These are phyloP conservation scores for Psix sp. DNA, from an alignment of 1,140 invertebrate genomes.

Conservation along the genomic window DNA sequence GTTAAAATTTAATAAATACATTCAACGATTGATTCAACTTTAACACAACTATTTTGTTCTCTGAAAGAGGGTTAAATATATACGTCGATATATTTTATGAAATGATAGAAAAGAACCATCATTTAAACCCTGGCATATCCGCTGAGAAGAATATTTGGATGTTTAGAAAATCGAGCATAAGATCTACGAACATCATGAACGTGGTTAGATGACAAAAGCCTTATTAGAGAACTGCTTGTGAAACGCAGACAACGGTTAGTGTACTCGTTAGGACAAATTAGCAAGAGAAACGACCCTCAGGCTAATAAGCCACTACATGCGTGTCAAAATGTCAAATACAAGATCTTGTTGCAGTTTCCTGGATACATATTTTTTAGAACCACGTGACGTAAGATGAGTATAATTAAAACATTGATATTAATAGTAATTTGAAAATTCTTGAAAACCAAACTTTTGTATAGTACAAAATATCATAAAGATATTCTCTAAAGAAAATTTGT, in stretches of 20 bases:
- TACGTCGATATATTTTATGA: too few relatives aligned
- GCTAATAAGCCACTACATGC: slow-evolving; percentile 66
- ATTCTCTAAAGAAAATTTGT: too few relatives aligned
- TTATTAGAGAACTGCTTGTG: slow-evolving; percentile 65
- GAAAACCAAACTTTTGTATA: too few relatives aligned
- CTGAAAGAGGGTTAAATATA: too few relatives aligned
- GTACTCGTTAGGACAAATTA: slow-evolving; percentile 70
- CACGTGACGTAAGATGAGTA: slow-evolving; percentile 37
- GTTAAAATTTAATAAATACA: too few relatives aligned
- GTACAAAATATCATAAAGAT: not conserved
- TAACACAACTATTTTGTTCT: too few relatives aligned
- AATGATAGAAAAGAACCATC: too few relatives aligned
- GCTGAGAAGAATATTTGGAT: slow-evolving; percentile 10
- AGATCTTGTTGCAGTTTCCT: slow-evolving; percentile 39
- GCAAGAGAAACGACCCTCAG: slow-evolving; percentile 60
- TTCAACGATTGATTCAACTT: too few relatives aligned
- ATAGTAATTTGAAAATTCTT: too few relatives aligned
- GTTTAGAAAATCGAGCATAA: slow-evolving; percentile 12
- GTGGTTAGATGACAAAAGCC: slow-evolving; percentile 62
- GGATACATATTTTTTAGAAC: slow-evolving; percentile 51
- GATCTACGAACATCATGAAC: slow-evolving; percentile 40
- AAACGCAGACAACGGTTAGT: slow-evolving; percentile 60
- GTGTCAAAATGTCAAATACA: slow-evolving; percentile 68
- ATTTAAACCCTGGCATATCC: too few relatives aligned
- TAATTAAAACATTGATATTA: not conserved